Percentiles rank a stretch among this genome's conserved stretches.
phyloP scores from a whole-genome alignment of 2,113 vertebrate genomes.

The Mohoua ochrocephala region DNA sequence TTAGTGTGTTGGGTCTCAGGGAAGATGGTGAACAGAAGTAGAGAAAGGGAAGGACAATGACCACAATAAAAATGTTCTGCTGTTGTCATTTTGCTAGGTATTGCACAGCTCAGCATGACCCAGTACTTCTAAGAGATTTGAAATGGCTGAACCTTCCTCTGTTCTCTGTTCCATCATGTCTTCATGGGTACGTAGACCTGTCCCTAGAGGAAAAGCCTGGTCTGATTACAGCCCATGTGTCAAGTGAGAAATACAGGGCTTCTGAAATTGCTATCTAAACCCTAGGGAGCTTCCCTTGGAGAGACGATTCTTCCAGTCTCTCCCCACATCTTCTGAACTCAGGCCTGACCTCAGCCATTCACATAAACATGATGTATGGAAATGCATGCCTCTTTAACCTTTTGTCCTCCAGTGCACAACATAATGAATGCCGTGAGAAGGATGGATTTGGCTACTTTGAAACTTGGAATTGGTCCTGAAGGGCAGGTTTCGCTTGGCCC shows the following conservation, averaged over 20 bases:
- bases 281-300: background rate
- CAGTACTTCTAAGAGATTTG: background rate
- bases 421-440: background rate
- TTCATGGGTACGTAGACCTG: background rate
- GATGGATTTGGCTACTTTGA: background rate
- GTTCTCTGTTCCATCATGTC: background rate
- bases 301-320: background rate
- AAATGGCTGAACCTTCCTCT: background rate
- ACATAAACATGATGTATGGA: background rate
- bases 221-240: background rate
- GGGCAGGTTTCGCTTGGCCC: background rate
- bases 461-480: background rate
- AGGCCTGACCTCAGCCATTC: background rate
- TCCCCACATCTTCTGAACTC: background rate
- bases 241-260: background rate
- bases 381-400: background rate
- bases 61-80: background rate
- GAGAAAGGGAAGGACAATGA: background rate
- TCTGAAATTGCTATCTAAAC: background rate
- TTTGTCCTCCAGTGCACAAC: background rate
- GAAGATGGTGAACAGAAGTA: background rate
- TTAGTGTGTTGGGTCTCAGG: rapidly evolving
- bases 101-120: rapidly evolving
- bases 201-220: background rate
- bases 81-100: background rate